These are phyloP conservation scores for Cosmia pyralina DNA, from an alignment of 2,888 invertebrate genomes.

Conservation along the genomic window DNA sequence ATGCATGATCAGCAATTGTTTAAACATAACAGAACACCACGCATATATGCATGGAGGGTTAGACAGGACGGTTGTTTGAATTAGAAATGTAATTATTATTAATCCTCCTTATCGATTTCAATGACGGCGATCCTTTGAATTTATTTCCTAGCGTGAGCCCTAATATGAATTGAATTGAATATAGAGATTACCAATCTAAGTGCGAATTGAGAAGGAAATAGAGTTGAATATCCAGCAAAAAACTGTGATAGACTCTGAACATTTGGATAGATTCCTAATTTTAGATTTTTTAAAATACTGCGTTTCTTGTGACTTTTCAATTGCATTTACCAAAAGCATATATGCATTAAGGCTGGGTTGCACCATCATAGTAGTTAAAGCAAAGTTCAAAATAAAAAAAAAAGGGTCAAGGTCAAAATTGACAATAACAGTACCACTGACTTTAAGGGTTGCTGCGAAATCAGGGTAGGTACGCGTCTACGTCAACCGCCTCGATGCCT, in stretches of 20 bases:
- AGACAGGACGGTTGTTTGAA: neutral
- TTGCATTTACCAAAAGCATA: no score
- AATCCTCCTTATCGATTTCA: neutral
- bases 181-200: no score
- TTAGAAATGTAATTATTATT: neutral
- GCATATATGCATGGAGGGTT: fast-evolving
- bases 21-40: neutral
- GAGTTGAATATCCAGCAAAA: neutral
- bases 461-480: no score
- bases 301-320: neutral
- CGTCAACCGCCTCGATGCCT: no score
- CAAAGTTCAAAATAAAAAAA: no score
- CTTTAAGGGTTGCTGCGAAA: no score
- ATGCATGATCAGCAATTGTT: conserved; percentile 14
- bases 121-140: neutral
- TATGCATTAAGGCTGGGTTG: no score
- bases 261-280: neutral
- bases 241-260: neutral
- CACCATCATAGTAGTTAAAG: no score
- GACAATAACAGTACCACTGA: no score
- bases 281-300: neutral
- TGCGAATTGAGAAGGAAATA: no score
- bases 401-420: no score
- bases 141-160: no score
- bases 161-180: neutral